Percentiles rank a stretch among this genome's conserved stretches.
These are phyloP conservation scores for Artibeus jamaicensis DNA, from an alignment of 2,797 vertebrate genomes.

Conservation along the genomic window DNA sequence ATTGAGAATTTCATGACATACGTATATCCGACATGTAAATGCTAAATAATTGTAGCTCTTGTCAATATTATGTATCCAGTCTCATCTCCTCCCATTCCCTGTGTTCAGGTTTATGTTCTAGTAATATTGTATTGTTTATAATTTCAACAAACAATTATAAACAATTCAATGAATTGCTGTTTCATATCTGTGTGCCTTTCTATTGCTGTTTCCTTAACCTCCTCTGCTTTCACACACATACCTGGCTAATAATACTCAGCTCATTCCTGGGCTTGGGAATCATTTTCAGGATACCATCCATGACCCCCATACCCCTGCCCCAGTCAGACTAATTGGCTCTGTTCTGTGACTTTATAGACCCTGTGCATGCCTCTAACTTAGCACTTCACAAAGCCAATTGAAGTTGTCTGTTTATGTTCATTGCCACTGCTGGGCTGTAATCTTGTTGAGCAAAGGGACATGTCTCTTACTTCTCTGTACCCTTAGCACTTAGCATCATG, in stretches of 20 bases:
- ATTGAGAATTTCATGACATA: slow-evolving; percentile 10
- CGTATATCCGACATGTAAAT: background rate
- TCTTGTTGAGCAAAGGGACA: slow-evolving; percentile 1
- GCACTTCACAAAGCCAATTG: background rate
- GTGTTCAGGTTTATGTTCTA: slow-evolving; percentile 32
- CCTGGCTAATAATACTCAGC: slow-evolving; percentile 17
- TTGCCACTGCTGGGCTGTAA: background rate
- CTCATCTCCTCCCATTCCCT: slow-evolving; percentile 33
- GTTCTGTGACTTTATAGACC: slow-evolving; percentile 44
- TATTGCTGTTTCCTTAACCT: background rate
- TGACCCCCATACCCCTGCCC: background rate
- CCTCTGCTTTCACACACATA: slow-evolving; percentile 19
- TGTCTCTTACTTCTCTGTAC: slow-evolving; percentile 20
- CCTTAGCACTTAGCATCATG: background rate
- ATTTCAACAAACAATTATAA: background rate
- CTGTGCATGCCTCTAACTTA: background rate
- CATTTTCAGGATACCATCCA: slow-evolving; percentile 13
- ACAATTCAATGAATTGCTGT: background rate
- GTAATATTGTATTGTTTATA: background rate
- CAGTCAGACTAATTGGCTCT: slow-evolving; percentile 22
- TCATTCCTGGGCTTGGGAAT: slow-evolving; percentile 8
- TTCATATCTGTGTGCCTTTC: slow-evolving; percentile 3
- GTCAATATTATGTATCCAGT: background rate
- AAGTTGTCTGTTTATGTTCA: slow-evolving; percentile 18
- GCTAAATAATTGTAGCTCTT: slow-evolving; percentile 32